These are phyloP conservation scores for Andrena chrysosceles DNA, from an alignment of 2,888 invertebrate species.

Conservation along the genomic window DNA sequence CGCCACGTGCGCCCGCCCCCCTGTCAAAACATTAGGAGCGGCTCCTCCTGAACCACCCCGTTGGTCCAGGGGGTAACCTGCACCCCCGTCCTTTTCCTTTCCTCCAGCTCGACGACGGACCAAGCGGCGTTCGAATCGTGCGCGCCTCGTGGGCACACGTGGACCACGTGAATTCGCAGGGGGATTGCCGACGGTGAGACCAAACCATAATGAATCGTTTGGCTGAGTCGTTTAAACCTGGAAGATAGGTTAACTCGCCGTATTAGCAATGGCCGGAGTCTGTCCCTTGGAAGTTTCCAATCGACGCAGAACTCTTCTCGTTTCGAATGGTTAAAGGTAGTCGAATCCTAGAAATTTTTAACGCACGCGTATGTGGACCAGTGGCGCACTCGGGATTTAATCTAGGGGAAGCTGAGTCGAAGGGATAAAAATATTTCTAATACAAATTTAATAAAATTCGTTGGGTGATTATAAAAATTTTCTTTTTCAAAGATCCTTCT, in stretches of 20 bases:
- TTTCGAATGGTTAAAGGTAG: too few species aligned
- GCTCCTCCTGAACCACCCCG: conserved; percentile 22
- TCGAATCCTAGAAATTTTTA: too few species aligned
- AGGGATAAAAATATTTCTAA: too few species aligned
- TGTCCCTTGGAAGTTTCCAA: too few species aligned
- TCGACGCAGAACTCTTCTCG: too few species aligned
- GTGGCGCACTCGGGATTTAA: too few species aligned
- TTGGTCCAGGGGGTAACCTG: conserved; percentile 50
- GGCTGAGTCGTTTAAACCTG: not conserved
- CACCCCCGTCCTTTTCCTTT: conserved; percentile 3
- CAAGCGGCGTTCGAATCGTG: not conserved
- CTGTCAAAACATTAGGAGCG: conserved; percentile 83
- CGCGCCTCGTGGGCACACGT: not conserved
- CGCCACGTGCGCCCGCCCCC: conserved; percentile 81
- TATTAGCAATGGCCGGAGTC: not conserved
- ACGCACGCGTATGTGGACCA: too few species aligned
- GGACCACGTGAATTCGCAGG: conserved; percentile 13
- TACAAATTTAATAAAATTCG: too few species aligned
- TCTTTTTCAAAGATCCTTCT: too few species aligned
- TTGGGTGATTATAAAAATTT: too few species aligned
- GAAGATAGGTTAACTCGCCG: conserved; percentile 18
- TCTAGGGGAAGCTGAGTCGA: too few species aligned
- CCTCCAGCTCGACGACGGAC: too few species aligned
- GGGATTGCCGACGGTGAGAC: conserved; percentile 4
- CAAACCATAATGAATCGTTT: not conserved